Evolutionary conservation across 2,888 invertebrate species (phyloP).

Genomic region (Agelastica alni): DNA sequence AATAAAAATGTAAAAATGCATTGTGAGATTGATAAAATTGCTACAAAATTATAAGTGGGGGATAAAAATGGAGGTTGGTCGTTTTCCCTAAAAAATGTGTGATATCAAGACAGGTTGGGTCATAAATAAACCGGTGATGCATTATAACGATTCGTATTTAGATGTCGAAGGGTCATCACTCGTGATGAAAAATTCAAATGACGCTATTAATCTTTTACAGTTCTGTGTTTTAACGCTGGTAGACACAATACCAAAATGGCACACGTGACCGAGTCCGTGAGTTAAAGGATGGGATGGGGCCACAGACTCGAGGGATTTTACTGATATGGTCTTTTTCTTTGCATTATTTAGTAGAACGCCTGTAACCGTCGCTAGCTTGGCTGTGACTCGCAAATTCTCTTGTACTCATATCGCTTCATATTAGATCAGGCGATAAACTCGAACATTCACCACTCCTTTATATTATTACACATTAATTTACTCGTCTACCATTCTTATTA

Average conservation of each 20-base stretch:
- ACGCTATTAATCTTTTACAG: constrained; percentile 55
- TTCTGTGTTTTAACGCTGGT: constrained; percentile 53
- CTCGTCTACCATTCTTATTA: no score
- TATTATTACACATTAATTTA: no score
- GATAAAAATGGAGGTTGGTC: no score
- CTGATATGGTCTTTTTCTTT: constrained; percentile 52
- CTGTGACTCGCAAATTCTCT: constrained; percentile 1
- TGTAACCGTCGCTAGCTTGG: constrained; percentile 43
- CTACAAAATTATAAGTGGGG: no score
- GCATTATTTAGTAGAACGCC: constrained; percentile 52
- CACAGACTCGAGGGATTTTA: constrained; percentile 47
- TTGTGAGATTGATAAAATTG: no score
- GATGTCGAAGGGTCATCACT: constrained; percentile 51
- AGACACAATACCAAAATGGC: constrained; percentile 54
- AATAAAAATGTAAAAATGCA: no score
- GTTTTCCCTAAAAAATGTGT: constrained; percentile 30
- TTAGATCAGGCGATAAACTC: constrained; percentile 17
- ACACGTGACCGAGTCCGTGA: constrained; percentile 50
- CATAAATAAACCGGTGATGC: constrained; percentile 46
- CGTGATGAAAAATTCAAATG: constrained; percentile 55
- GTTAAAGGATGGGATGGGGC: constrained; percentile 37
- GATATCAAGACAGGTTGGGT: constrained; percentile 41
- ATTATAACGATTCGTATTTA: constrained; percentile 48
- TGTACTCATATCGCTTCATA: constrained; percentile 22
- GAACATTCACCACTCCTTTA: constrained; percentile 5